Evolutionary conservation across 2,888 invertebrate genomes (phyloP), one percentile per base, ranked within the genome.

Genomic region (Dasysyrphus tricinctus): DNA sequence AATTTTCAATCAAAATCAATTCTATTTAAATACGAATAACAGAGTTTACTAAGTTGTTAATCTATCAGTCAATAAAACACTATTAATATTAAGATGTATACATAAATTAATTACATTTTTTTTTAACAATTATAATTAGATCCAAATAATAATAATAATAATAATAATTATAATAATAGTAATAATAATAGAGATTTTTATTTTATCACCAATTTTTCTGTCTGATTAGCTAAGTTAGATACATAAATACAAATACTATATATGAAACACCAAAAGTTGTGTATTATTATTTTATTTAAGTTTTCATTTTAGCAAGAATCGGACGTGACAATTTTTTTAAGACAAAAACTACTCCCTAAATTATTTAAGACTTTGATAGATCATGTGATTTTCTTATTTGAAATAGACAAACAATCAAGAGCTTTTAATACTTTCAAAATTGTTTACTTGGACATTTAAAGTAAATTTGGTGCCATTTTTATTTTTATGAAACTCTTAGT

Each of bases 51-150:
- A 86, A 88, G 78, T 88, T 88, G 90, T 91, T 91, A 91, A 91
- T 89, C 91, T 91, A 91, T 91, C 91, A 91, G 91, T 91, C 91
- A 89, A 90, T 90, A 90, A 88, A 83, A 84, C 87, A 82, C 75
- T 86, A 79, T 82, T 82, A 82, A 86, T 84, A 80, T 63, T 24
- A 88, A 69, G 69, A 89, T 90, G 88, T 79, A 70, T 74, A 59
- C 73, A 88, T 84, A 84, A 83, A 84, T 85, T 75, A 84, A 85
- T 85, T 85, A 88, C 84, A 83, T 77, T 80, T 67, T 77, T 80
- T 61, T 56, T 65, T 80, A 88, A 83, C 90, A 90, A 88, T 89
- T 89, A 82, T 67, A 80, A 74, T 78, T 76, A 88, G 78, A 88
- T 39, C 51, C 63, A 86, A 74, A 57, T 63, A 78, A 69, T 69